Percentiles rank a stretch among this genome's conserved stretches.
phyloP scores from a whole-genome alignment of 2,113 vertebrate species.

The Embiotoca jacksoni region DNA sequence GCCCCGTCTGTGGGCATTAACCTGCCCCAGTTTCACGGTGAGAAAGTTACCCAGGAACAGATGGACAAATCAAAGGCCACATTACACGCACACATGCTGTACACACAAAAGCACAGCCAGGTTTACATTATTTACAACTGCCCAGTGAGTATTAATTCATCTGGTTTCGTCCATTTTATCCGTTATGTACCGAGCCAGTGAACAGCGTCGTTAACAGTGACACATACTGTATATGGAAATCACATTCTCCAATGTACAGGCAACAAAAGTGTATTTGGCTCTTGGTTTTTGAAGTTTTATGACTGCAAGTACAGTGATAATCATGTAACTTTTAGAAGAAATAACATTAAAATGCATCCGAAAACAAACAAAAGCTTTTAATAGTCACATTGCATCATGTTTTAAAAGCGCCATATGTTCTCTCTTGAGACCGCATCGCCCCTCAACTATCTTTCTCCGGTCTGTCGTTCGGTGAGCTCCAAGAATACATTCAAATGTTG shows the following conservation, averaged over 20 bases:
- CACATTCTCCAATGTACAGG: neutral
- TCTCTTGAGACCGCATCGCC: neutral
- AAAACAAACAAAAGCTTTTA: neutral
- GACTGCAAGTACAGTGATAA: neutral
- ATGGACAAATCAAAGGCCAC: slow-evolving; percentile 67
- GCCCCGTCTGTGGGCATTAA: slow-evolving; percentile 16
- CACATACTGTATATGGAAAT: neutral
- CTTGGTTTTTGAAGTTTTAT: neutral
- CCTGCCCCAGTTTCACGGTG: slow-evolving; percentile 56
- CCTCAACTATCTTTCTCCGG: neutral
- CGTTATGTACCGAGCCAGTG: slow-evolving; percentile 40
- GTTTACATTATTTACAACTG: slow-evolving; percentile 70
- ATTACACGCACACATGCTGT: slow-evolving; percentile 16
- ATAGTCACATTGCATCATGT: neutral
- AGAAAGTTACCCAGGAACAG: slow-evolving; percentile 56
- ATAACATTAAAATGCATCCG: neutral
- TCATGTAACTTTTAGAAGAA: neutral
- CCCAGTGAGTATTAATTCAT: slow-evolving; percentile 54
- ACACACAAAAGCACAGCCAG: slow-evolving; percentile 16
- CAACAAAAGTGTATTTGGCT: neutral
- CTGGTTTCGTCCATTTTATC: slow-evolving; percentile 41
- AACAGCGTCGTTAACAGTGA: slow-evolving; percentile 17
- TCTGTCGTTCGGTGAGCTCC: neutral
- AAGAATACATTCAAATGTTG: slow-evolving; percentile 24
- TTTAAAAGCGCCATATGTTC: slow-evolving; percentile 7